Percentiles rank a stretch among this genome's conserved stretches.
These are phyloP conservation scores for Microplitis deprimator DNA, from an alignment of 2,888 invertebrate genomes.

Conservation along the genomic window DNA sequence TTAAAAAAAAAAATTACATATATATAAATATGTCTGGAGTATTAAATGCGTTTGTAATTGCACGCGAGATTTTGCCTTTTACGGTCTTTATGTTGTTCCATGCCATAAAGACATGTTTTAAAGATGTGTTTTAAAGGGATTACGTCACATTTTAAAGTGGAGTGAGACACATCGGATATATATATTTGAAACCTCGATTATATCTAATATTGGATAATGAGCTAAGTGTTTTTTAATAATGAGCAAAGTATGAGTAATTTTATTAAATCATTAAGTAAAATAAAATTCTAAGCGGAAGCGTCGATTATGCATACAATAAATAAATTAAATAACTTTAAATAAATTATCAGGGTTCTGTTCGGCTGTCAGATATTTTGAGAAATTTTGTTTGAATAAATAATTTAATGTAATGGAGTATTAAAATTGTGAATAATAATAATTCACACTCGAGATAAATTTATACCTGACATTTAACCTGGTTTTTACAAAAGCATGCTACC, in stretches of 20 bases:
- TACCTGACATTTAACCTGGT: not conserved
- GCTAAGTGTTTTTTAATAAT: too few relatives aligned
- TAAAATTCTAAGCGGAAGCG: too few relatives aligned
- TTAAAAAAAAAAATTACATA: not conserved
- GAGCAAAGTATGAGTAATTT: too few relatives aligned
- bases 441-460: not conserved
- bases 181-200: too few relatives aligned
- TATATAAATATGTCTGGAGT: constrained; percentile 2
- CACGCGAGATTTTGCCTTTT: constrained; percentile 18
- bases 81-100: constrained; percentile 24
- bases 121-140: constrained; percentile 5
- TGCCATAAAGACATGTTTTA: constrained; percentile 18
- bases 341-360: too few relatives aligned
- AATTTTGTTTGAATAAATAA: too few relatives aligned
- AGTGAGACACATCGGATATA: not conserved
- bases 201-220: too few relatives aligned
- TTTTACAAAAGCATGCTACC: not conserved
- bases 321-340: too few relatives aligned
- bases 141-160: not conserved
- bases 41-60: constrained; percentile 11
- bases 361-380: too few relatives aligned
- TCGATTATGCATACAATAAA: too few relatives aligned
- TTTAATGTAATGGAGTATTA: too few relatives aligned
- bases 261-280: too few relatives aligned
- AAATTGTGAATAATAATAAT: not conserved